Evolutionary conservation across 2,888 invertebrate genomes (phyloP).

Genomic region (Cacoxenus indagator): DNA sequence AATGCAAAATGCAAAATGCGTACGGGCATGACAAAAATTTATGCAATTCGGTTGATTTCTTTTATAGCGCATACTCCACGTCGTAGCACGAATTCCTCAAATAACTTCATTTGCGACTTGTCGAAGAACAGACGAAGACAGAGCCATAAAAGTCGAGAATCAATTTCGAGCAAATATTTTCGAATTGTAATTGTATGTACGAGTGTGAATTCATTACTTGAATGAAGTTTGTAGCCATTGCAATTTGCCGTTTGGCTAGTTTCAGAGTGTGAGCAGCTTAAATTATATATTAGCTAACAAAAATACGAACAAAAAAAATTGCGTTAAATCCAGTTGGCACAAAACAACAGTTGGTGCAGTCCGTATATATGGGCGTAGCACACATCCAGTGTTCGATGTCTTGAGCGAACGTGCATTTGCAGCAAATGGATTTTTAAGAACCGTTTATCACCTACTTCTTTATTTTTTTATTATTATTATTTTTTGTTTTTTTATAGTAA

Average conservation of each 20-base stretch:
- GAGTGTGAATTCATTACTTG: neutral
- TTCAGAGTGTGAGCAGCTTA: too few relatives aligned
- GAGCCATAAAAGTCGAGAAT: neutral
- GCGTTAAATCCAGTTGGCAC: neutral
- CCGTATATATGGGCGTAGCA: constrained; percentile 1
- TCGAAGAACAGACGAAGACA: neutral
- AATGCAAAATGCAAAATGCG: constrained; percentile 8
- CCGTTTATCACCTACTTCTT: constrained; percentile 46
- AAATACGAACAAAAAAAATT: neutral
- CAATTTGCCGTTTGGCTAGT: too few relatives aligned
- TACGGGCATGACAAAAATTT: neutral
- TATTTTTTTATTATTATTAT: too few relatives aligned
- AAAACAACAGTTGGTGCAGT: neutral
- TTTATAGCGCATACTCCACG: too few relatives aligned
- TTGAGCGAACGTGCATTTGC: constrained; percentile 9
- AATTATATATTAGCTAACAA: too few relatives aligned
- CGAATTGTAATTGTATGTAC: neutral
- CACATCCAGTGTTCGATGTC: neutral
- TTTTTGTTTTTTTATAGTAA: too few relatives aligned
- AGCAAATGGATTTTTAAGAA: constrained; percentile 48
- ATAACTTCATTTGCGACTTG: constrained; percentile 8
- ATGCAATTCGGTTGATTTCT: constrained; percentile 2
- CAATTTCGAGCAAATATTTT: neutral
- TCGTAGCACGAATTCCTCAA: neutral
- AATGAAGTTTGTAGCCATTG: too few relatives aligned